Evolutionary conservation across 2,888 invertebrate genomes (phyloP).

Genomic region (Imbricaverruca yamaguchii): DNA sequence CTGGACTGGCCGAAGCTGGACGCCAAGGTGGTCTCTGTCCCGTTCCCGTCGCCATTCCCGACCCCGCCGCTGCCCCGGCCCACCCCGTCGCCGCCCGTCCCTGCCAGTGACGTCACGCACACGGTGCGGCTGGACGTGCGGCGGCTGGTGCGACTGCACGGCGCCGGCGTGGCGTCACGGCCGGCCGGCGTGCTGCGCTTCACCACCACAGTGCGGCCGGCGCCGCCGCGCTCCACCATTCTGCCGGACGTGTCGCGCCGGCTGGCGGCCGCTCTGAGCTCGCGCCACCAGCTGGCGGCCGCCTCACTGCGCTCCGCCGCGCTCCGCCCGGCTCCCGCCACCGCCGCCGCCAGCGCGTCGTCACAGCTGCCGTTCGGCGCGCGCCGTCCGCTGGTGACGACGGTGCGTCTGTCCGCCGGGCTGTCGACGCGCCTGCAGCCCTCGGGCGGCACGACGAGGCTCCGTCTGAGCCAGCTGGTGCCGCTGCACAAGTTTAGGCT

Average conservation of each 20-base stretch:
- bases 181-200: not conserved
- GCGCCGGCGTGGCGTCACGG: no score
- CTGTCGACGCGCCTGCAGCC: not conserved
- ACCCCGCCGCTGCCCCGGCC: not conserved
- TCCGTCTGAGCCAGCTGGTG: not conserved
- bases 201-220: not conserved
- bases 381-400: not conserved
- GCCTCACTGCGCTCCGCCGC: not conserved
- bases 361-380: not conserved
- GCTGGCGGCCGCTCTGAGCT: not conserved
- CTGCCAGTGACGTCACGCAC: not conserved
- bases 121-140: not conserved
- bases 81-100: not conserved
- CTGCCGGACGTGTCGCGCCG: not conserved
- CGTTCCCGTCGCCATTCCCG: not conserved
- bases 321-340: not conserved
- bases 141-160: not conserved
- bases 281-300: not conserved
- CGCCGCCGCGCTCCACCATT: not conserved
- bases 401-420: not conserved
- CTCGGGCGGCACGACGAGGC: not conserved
- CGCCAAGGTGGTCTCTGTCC: not conserved
- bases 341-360: not conserved
- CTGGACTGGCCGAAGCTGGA: constrained; percentile 12
- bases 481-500: not conserved